These are phyloP conservation scores for Crotalus viridis DNA, from an alignment of 2,113 vertebrate species.

Conservation along the genomic window DNA sequence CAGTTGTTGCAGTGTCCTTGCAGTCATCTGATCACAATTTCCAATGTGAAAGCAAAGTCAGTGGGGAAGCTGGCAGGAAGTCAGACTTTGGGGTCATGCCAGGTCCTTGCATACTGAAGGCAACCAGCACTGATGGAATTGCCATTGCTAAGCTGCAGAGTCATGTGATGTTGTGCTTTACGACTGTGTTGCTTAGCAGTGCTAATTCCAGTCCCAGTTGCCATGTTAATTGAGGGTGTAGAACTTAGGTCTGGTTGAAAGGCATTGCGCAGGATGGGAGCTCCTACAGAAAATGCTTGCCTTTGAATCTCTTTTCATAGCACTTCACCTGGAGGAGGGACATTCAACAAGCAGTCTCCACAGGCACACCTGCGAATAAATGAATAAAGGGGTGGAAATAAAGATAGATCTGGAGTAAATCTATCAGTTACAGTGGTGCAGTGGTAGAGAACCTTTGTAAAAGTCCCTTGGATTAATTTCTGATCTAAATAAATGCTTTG, in stretches of 20 bases:
- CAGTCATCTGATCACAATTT: not conserved
- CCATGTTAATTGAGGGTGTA: not conserved
- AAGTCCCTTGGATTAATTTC: not conserved
- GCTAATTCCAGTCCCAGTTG: not conserved
- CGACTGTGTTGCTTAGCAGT: not conserved
- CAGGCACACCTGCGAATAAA: not conserved
- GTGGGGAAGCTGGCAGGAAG: not conserved
- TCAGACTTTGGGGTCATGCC: not conserved
- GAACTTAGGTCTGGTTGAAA: not conserved
- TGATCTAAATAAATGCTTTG: not conserved
- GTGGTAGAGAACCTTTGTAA: not conserved
- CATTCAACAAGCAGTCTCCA: not conserved
- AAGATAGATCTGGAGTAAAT: not conserved
- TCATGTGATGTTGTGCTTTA: not conserved
- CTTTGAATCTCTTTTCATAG: not conserved
- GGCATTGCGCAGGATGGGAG: not conserved
- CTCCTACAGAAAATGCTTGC: not conserved
- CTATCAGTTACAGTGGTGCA: not conserved
- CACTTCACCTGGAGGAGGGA: not conserved
- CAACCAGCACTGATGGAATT: not conserved
- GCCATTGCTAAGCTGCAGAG: not conserved
- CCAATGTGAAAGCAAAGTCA: not conserved
- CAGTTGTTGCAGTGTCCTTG: not conserved
- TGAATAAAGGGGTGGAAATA: not conserved
- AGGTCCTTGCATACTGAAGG: not conserved